Evolutionary conservation across 2,113 vertebrate species (phyloP).

Genomic region (Aleadryas rufinucha): DNA sequence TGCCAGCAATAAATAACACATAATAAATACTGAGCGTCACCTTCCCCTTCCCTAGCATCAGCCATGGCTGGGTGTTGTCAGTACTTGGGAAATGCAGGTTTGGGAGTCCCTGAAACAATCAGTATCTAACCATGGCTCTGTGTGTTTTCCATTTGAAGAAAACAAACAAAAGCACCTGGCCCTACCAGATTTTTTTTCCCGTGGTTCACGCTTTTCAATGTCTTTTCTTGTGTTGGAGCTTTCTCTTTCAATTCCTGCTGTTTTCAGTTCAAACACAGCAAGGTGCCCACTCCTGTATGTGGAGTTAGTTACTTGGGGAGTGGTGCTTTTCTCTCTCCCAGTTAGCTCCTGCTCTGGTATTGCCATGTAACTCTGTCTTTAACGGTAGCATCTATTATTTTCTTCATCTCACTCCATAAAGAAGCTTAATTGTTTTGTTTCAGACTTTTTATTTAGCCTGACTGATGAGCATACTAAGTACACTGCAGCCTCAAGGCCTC

Average conservation of each 20-base stretch:
- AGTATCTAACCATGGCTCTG: background rate
- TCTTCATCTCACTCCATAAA: background rate
- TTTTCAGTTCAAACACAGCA: background rate
- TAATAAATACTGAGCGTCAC: background rate
- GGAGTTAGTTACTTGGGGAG: background rate
- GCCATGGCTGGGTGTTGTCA: background rate
- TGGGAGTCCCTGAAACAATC: background rate
- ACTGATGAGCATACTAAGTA: background rate
- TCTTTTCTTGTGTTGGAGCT: background rate
- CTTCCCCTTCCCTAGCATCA: background rate
- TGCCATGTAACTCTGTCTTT: background rate
- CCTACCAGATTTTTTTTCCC: background rate
- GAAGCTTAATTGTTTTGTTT: constrained; percentile 17
- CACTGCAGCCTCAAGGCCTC: background rate
- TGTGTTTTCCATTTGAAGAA: background rate
- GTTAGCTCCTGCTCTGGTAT: background rate
- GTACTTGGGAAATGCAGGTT: background rate
- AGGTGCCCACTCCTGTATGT: background rate
- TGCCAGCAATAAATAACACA: background rate
- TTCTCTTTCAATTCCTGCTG: background rate
- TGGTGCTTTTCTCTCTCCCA: background rate
- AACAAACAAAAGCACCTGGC: background rate
- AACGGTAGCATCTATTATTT: background rate
- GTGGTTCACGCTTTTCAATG: background rate
- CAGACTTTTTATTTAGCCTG: background rate